Percentiles rank a stretch among this genome's conserved stretches.
Conservation (phyloP, 2,888 invertebrate species). For the Brachylomia viminalis region DNA sequence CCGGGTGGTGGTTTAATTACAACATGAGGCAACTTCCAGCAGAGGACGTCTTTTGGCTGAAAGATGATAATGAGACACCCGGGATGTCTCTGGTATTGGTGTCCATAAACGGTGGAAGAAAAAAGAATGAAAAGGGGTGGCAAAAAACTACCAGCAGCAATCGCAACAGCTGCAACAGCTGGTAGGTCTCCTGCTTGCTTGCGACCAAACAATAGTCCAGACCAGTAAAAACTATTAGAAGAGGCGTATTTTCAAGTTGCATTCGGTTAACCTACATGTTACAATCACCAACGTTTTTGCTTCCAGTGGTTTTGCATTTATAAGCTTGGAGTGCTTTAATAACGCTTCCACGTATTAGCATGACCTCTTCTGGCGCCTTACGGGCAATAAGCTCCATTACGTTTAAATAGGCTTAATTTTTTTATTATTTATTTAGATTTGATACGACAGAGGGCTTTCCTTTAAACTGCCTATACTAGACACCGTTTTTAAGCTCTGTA, state of each 20-base stretch:
- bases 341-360: not conserved
- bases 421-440: too few relatives aligned
- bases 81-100: too few relatives aligned
- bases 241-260: not conserved
- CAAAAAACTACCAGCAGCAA: too few relatives aligned
- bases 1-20: not conserved
- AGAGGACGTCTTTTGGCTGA: too few relatives aligned
- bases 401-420: too few relatives aligned
- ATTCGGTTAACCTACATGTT: not conserved
- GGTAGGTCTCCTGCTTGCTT: not conserved
- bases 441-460: too few relatives aligned
- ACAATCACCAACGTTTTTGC: not conserved
- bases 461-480: too few relatives aligned
- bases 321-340: slow-evolving; percentile 1
- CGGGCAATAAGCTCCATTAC: not conserved
- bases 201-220: not conserved
- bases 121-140: too few relatives aligned
- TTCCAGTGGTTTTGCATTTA: slow-evolving; percentile 7
- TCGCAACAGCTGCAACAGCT: too few relatives aligned
- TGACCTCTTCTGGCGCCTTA: not conserved
- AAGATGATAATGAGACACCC: too few relatives aligned
- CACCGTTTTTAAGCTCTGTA: too few relatives aligned
- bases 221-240: not conserved
- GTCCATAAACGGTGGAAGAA: not conserved
- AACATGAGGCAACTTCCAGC: not conserved